Percentiles rank a stretch among this genome's conserved stretches.
Evolutionary conservation across 2,888 invertebrate genomes (phyloP).

Genomic region (Pilophorus perplexus): DNA sequence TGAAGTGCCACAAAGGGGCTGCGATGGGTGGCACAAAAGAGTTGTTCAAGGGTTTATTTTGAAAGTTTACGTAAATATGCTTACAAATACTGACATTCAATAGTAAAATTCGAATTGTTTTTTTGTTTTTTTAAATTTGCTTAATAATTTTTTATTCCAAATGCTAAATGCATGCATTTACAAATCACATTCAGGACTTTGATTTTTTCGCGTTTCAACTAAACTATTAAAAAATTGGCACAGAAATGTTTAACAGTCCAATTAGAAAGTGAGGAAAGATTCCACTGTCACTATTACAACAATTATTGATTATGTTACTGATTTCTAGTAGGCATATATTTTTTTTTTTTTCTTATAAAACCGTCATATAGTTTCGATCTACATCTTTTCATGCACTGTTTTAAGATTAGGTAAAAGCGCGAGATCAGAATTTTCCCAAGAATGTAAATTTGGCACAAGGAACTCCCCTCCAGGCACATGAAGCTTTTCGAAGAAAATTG

Average conservation of each 20-base stretch:
- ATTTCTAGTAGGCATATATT: slow-evolving; percentile 26
- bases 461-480: slow-evolving; percentile 37
- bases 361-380: slow-evolving; percentile 17
- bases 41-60: slow-evolving; percentile 12
- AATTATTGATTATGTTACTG: slow-evolving; percentile 30
- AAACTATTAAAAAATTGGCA: slow-evolving; percentile 39
- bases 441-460: slow-evolving; percentile 37
- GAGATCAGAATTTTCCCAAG: slow-evolving; percentile 40
- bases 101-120: slow-evolving; percentile 27
- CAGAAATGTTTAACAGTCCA: slow-evolving; percentile 20
- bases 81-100: slow-evolving; percentile 32
- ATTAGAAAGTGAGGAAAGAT: slow-evolving; percentile 21
- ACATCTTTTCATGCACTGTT: slow-evolving; percentile 32
- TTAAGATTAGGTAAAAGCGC: slow-evolving; percentile 24
- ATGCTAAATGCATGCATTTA: slow-evolving; percentile 41
- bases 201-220: slow-evolving; percentile 32
- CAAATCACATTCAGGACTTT: slow-evolving; percentile 39
- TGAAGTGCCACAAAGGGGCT: no score
- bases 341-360: slow-evolving; percentile 12
- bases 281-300: slow-evolving; percentile 29
- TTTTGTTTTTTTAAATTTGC: slow-evolving; percentile 14
- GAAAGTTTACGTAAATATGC: slow-evolving; percentile 27
- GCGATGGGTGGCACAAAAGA: slow-evolving; percentile 30
- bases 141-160: slow-evolving; percentile 16
- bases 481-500: no score